A percentile compares a stretch with the other conserved stretches of the same genome.
phyloP scores from a whole-genome alignment of 2,797 vertebrate genomes.

The Chelidonichthys spinosus region DNA sequence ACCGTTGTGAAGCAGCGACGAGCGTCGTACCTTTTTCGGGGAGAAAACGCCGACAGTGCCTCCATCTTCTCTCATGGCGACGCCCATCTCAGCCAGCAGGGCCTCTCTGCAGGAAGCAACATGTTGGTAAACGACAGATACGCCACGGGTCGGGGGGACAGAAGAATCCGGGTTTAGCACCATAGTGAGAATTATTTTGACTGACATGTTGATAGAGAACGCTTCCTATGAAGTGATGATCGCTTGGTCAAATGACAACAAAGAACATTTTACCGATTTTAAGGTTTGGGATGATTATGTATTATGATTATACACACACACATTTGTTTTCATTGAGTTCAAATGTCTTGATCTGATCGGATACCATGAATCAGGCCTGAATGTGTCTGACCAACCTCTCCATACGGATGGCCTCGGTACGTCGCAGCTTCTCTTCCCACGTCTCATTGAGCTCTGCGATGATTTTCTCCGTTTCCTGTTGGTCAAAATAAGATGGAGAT shows the following conservation, averaged over 20 bases:
- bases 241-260: neutral
- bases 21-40: slow-evolving; percentile 92
- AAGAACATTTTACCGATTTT: neutral
- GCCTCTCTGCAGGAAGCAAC: slow-evolving; percentile 88
- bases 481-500: slow-evolving; percentile 4
- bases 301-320: too few relatives aligned
- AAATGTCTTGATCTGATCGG: neutral
- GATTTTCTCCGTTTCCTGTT: slow-evolving; percentile 97
- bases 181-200: neutral
- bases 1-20: neutral
- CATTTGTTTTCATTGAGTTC: neutral
- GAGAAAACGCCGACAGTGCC: slow-evolving; percentile 98
- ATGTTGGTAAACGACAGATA: neutral
- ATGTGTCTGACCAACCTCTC: slow-evolving; percentile 78
- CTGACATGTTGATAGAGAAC: neutral
- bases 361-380: neutral
- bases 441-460: slow-evolving; percentile 98
- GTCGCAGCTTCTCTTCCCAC: slow-evolving; percentile 97
- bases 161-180: too few relatives aligned
- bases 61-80: slow-evolving; percentile 98
- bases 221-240: neutral
- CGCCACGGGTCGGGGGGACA: too few relatives aligned
- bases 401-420: slow-evolving; percentile 97
- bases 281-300: neutral
- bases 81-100: slow-evolving; percentile 97